phyloP scores from a whole-genome alignment of 2,113 vertebrate species.

The Seriola dumerili region DNA sequence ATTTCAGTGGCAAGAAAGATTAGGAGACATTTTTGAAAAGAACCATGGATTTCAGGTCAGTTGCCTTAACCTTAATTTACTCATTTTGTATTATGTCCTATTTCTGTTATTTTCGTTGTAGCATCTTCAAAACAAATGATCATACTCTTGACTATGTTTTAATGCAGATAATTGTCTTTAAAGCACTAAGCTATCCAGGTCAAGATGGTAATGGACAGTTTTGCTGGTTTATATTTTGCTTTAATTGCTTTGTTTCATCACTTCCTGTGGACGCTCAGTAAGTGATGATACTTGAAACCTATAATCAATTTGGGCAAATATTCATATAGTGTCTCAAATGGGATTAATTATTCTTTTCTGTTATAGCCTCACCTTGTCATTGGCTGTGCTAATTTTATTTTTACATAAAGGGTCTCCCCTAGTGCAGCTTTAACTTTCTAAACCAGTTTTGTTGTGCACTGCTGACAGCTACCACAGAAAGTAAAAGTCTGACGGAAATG shows the following conservation, averaged over 20 bases:
- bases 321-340: neutral
- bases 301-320: neutral
- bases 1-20: neutral
- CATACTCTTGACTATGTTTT: neutral
- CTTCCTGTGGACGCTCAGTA: neutral
- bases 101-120: slow-evolving; percentile 20
- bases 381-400: neutral
- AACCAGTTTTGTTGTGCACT: neutral
- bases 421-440: neutral
- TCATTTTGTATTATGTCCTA: neutral
- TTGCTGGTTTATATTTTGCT: slow-evolving; percentile 4
- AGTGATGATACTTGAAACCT: neutral
- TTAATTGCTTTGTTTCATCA: neutral
- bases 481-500: neutral
- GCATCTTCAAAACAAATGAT: neutral
- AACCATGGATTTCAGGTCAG: slow-evolving; percentile 22
- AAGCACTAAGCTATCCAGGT: neutral
- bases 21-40: neutral
- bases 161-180: neutral
- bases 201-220: neutral
- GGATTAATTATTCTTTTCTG: neutral
- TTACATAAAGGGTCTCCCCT: neutral
- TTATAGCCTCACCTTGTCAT: neutral
- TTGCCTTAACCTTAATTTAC: slow-evolving; percentile 58
- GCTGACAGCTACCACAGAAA: neutral